A percentile compares a stretch with the other conserved stretches of the same genome.
Conservation (phyloP, 2,113 vertebrate genomes). For the Dolichallabes microphthalmus region DNA sequence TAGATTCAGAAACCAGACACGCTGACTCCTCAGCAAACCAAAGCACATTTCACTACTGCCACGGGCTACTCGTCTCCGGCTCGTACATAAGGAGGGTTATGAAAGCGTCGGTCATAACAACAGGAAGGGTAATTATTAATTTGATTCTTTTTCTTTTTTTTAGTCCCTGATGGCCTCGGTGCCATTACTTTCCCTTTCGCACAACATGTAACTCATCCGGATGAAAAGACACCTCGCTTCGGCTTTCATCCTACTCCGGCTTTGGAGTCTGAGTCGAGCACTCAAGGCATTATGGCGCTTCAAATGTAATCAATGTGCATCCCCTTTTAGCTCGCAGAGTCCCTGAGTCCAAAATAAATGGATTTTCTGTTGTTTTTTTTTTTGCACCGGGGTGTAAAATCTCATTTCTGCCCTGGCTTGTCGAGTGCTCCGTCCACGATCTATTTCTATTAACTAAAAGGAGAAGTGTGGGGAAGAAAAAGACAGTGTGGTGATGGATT, state of each 20-base stretch:
- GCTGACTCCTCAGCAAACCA: not conserved
- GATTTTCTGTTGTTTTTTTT: conserved; percentile 54
- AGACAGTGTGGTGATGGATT: not conserved
- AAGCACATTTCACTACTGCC: not conserved
- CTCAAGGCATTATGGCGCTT: conserved; percentile 53
- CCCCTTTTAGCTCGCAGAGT: conserved; percentile 51
- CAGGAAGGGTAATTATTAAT: not conserved
- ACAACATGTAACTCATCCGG: not conserved
- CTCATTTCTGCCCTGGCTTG: conserved; percentile 45
- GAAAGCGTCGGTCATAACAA: conserved; percentile 33
- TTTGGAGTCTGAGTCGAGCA: conserved; percentile 39
- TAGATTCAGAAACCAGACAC: not conserved
- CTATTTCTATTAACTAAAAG: conserved; percentile 51
- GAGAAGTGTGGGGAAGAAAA: not conserved
- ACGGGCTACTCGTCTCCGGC: not conserved
- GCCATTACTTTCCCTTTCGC: not conserved
- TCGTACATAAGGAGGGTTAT: conserved; percentile 2
- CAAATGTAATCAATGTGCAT: conserved; percentile 57
- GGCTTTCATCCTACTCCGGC: conserved; percentile 53
- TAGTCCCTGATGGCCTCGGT: not conserved
- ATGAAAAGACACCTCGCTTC: conserved; percentile 53
- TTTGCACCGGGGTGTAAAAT: conserved; percentile 45
- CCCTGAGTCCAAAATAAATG: conserved; percentile 54
- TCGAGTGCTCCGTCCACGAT: conserved; percentile 43
- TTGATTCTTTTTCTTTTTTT: not conserved